phyloP scores from a whole-genome alignment of 2,888 invertebrate species.

The Zygothrica quintamaculata region DNA sequence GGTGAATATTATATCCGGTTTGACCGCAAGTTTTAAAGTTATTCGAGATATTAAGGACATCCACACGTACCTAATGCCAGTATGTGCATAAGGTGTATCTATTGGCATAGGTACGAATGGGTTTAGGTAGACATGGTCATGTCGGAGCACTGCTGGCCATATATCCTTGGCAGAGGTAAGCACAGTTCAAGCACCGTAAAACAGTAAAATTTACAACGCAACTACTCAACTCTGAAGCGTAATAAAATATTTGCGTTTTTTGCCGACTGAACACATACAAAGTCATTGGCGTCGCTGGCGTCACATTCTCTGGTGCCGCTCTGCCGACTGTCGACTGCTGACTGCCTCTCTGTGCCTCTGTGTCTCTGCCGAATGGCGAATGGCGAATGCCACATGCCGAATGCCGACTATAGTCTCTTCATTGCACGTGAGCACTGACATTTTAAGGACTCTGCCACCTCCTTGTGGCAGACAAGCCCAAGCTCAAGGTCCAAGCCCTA shows the following conservation, averaged over 20 bases:
- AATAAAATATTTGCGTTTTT: conserved; percentile 81
- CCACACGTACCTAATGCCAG: no score
- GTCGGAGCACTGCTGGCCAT: conserved; percentile 17
- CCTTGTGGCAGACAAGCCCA: conserved; percentile 36
- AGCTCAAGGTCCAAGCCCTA: conserved; percentile 30
- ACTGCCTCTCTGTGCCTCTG: background rate
- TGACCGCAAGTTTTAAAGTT: no score
- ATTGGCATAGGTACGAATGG: background rate
- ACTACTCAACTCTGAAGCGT: conserved; percentile 81
- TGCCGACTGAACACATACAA: conserved; percentile 68
- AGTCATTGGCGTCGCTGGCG: conserved; percentile 5
- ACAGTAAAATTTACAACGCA: conserved; percentile 81
- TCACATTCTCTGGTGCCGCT: background rate
- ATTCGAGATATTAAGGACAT: no score
- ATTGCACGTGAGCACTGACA: conserved; percentile 53
- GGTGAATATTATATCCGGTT: no score
- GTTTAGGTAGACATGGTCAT: conserved; percentile 41
- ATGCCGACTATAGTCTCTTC: background rate
- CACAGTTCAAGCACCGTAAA: conserved; percentile 70
- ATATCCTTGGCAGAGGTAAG: conserved; percentile 35
- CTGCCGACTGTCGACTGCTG: no score
- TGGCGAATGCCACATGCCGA: no score
- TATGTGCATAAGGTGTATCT: no score
- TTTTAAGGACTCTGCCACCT: conserved; percentile 58
- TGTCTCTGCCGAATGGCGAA: no score